Percentiles rank a stretch among this genome's conserved stretches.
phyloP scores from a whole-genome alignment of 2,797 vertebrate genomes.

The Muscicapa striata region DNA sequence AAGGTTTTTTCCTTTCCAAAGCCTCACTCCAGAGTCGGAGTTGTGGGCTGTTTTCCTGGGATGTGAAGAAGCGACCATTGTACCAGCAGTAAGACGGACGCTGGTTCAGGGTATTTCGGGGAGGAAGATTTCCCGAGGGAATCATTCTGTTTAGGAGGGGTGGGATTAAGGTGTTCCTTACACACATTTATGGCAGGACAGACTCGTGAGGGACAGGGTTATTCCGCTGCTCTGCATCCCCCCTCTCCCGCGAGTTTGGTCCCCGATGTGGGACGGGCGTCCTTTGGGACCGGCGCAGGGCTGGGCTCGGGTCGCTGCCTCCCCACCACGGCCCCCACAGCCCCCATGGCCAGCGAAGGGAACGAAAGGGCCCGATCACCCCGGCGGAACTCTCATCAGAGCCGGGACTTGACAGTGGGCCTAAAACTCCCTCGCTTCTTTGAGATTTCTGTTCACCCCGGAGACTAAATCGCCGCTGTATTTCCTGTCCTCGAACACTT shows the following conservation, averaged over 20 bases:
- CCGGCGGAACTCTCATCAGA: fast-evolving
- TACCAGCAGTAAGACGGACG: not conserved
- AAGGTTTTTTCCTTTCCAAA: not conserved
- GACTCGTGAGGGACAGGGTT: not conserved
- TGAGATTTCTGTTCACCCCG: not conserved
- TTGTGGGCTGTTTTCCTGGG: not conserved
- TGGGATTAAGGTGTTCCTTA: too few species aligned
- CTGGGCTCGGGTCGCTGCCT: not conserved
- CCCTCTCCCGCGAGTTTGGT: fast-evolving
- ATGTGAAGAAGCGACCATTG: not conserved
- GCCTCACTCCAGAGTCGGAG: not conserved
- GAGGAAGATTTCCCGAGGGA: not conserved
- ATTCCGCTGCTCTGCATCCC: not conserved
- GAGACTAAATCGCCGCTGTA: not conserved
- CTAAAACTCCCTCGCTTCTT: not conserved
- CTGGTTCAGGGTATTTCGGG: not conserved
- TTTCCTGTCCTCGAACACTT: conserved; percentile 51
- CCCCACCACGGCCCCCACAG: fast-evolving
- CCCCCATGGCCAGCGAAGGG: too few species aligned
- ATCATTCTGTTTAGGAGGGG: not conserved
- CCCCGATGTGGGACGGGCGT: not conserved
- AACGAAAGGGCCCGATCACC: not conserved
- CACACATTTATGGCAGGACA: not conserved
- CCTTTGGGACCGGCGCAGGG: not conserved
- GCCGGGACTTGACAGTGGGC: not conserved